Evolutionary conservation across 1,140 invertebrate species (phyloP), one percentile per base, ranked within the genome.

Genomic region (Tenebrio molitor): DNA sequence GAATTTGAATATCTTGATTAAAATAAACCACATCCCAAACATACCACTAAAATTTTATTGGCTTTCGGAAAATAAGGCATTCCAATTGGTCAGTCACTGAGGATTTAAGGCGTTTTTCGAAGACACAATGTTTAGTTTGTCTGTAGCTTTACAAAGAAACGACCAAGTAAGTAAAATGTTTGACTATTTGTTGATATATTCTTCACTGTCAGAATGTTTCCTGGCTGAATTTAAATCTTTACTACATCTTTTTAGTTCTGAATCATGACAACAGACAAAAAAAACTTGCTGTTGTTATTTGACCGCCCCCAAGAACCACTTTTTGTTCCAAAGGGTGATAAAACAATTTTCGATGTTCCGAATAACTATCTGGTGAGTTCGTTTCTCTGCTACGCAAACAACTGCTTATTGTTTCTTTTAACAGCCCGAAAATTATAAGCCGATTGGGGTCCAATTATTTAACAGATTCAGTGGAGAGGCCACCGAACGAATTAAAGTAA

Each of bases 231-330:
- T n/a, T n/a, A n/a, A n/a, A n/a, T n/a, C n/a, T n/a, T n/a, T n/a
- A n/a, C n/a, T n/a, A n/a, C n/a, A n/a, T n/a, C n/a, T n/a, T n/a
- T n/a, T n/a, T n/a, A n/a, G n/a, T n/a, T n/a, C n/a, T n/a, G n/a
- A n/a, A n/a, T n/a, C n/a, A n/a, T n/a, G n/a, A n/a, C n/a, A n/a
- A n/a, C n/a, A n/a, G 77, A 81, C 41, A 76, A 84, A 62, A 83
- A 82, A 10, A 46, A 84, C 66, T 70, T 85, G 0, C 72, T 85
- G 7, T 58, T 77, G 5, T 85, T 93, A 39, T 92, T 92, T 82
- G 91, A 93, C 80, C 88, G 91, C 6, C 91, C 91, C 1, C 84
- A 86, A 16, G 92, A 93, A 81, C 91, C 92, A 0, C 86, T 91
- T 39, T 92, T 92, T 79, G 87, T 91, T 76, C 87, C 89, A 29